Percentiles rank a stretch among this genome's conserved stretches.
phyloP scores from a whole-genome alignment of 2,888 invertebrate genomes.

The Thyatira batis region DNA sequence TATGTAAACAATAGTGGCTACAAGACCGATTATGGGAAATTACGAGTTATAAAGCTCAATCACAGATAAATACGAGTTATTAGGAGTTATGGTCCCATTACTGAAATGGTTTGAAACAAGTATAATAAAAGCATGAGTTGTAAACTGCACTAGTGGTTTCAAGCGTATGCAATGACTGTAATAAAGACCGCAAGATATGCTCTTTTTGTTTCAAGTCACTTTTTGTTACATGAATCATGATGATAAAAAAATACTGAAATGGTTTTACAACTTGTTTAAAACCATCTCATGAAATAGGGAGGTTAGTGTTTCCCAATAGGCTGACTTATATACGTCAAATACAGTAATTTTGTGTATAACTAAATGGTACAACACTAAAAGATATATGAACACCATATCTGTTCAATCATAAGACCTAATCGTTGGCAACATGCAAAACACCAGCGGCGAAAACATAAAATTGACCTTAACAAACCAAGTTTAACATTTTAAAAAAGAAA shows the following conservation, averaged over 20 bases:
- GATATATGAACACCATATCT: not conserved
- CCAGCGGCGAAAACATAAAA: constrained; percentile 2
- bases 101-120: too few species aligned
- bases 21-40: constrained; percentile 37
- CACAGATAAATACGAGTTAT: constrained; percentile 50
- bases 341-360: constrained; percentile 14
- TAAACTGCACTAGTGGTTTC: too few species aligned
- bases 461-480: not conserved
- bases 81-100: too few species aligned
- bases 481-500: not conserved
- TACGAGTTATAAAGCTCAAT: constrained; percentile 42
- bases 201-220: too few species aligned
- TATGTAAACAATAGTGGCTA: constrained; percentile 42
- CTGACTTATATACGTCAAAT: constrained; percentile 14
- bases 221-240: too few species aligned
- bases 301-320: constrained; percentile 20
- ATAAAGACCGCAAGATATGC: too few species aligned
- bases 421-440: not conserved
- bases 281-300: too few species aligned
- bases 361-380: constrained; percentile 15
- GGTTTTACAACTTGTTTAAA: too few species aligned
- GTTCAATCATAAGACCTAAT: not conserved
- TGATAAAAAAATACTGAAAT: too few species aligned
- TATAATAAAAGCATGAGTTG: too few species aligned
- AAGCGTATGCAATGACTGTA: too few species aligned